Percentiles rank a stretch among this genome's conserved stretches.
These are phyloP conservation scores for Glyphotaelius pellucidus DNA, from an alignment of 2,888 invertebrate species.

Conservation along the genomic window DNA sequence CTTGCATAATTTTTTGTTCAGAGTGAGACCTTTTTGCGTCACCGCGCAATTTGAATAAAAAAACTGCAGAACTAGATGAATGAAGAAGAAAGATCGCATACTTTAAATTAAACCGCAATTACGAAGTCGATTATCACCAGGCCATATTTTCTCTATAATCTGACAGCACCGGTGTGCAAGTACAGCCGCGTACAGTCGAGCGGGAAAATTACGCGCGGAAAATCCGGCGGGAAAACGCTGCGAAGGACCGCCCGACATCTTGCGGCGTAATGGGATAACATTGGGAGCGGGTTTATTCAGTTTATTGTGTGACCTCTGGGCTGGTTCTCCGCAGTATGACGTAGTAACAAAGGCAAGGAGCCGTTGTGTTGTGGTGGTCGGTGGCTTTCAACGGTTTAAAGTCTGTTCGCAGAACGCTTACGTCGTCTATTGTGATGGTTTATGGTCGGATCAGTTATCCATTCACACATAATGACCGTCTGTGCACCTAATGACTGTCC, in stretches of 20 bases:
- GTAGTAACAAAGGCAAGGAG: conserved; percentile 36
- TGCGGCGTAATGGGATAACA: conserved; percentile 62
- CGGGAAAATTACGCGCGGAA: conserved; percentile 57
- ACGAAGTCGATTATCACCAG: not conserved
- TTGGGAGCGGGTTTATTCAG: conserved; percentile 45
- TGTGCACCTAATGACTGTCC: not conserved
- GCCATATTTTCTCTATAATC: conserved; percentile 5
- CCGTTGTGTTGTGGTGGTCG: conserved; percentile 34
- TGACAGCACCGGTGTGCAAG: conserved; percentile 19
- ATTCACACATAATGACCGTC: not conserved
- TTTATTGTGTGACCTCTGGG: conserved; percentile 63
- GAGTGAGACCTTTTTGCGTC: not conserved
- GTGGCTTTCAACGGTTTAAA: conserved; percentile 27
- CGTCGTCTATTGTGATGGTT: too few relatives aligned
- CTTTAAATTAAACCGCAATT: not conserved
- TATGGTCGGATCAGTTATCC: not conserved
- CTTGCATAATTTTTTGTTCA: not conserved
- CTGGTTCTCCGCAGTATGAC: conserved; percentile 61
- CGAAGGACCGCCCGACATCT: conserved; percentile 45
- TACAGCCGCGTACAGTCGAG: conserved; percentile 22
- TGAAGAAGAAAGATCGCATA: not conserved
- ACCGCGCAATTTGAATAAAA: not conserved
- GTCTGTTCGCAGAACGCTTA: not conserved
- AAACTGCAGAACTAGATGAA: not conserved
- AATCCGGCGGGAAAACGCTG: conserved; percentile 30